Evolutionary conservation across 2,888 invertebrate species (phyloP).

Genomic region (Xiphydria camelus): DNA sequence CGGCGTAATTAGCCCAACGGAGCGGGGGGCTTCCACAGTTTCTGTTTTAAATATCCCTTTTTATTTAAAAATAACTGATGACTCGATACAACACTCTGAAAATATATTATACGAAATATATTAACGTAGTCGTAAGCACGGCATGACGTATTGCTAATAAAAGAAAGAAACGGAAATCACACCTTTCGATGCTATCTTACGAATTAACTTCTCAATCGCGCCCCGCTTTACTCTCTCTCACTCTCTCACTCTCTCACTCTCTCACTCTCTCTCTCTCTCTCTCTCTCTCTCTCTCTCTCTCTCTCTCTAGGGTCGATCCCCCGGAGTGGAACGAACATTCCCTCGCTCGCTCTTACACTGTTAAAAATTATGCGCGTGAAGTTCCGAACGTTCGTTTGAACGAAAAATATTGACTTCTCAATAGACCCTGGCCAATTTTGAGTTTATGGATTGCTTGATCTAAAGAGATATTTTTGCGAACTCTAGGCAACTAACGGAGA

Average conservation of each 20-base stretch:
- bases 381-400: too few relatives aligned
- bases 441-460: too few relatives aligned
- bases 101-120: conserved; percentile 30
- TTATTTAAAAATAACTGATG: conserved; percentile 42
- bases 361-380: too few relatives aligned
- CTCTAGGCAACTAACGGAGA: too few relatives aligned
- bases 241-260: neutral
- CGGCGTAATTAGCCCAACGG: too few relatives aligned
- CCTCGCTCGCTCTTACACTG: too few relatives aligned
- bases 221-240: neutral
- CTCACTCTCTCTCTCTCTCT: neutral
- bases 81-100: conserved; percentile 39
- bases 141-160: neutral
- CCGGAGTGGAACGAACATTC: too few relatives aligned
- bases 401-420: too few relatives aligned
- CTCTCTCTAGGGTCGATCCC: neutral
- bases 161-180: neutral
- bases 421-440: too few relatives aligned
- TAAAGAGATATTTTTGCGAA: too few relatives aligned
- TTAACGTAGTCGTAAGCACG: conserved; percentile 4
- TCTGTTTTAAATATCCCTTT: conserved; percentile 37
- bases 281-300: neutral
- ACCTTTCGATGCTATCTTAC: neutral
- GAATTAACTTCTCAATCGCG: too few relatives aligned
- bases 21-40: too few relatives aligned